Evolutionary conservation across 2,113 vertebrate species (phyloP), one percentile per base, ranked within the genome.

Genomic region (Lycocorax pyrrhopterus): DNA sequence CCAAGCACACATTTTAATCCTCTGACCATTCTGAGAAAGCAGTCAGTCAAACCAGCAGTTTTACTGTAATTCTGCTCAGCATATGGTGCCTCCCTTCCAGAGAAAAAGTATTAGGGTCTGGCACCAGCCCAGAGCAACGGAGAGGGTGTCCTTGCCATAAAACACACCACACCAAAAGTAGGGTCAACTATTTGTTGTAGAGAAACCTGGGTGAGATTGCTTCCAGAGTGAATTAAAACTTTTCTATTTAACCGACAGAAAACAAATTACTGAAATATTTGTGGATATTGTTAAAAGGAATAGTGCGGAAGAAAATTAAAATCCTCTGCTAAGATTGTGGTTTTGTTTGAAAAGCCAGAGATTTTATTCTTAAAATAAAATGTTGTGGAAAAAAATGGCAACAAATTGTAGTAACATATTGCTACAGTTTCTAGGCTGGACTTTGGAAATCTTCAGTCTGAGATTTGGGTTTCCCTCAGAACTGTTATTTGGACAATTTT

Each of bases 241-340:
- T 83, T 41, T 84, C 74, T 59, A 20, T 75, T 94, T 92, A 88
- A 94, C 26, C 3, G 4, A 78, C 4, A 91, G 58, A 72, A 96
- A 95, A 96, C 75, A 25, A 89, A 89, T 95, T 91, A 79, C 84
- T 85, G 74, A 76, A 95, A 92, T 93, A 95, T 33, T 82, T 94
- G 87, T 73, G 89, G 87, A 87, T 64, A n/a, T 27, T 41, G 69
- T 89, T 95, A 89, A 95, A 93, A 95, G 87, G 74, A 87, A 95
- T 95, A 94, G 91, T n/a, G 81, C 0, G 7, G 89, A 91, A 93
- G 87, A 90, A 94, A 94, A 95, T 91, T 19, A 96, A 96, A 95
- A 93, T 79, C 74, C 76, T 79, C 74, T 68, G 84, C 62, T 82
- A 72, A 76, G 77, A 92, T 5, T 95, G 94, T 84, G 94, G 94